Evolutionary conservation across 2,113 vertebrate species (phyloP).

Genomic region (Ammospiza caudacuta): DNA sequence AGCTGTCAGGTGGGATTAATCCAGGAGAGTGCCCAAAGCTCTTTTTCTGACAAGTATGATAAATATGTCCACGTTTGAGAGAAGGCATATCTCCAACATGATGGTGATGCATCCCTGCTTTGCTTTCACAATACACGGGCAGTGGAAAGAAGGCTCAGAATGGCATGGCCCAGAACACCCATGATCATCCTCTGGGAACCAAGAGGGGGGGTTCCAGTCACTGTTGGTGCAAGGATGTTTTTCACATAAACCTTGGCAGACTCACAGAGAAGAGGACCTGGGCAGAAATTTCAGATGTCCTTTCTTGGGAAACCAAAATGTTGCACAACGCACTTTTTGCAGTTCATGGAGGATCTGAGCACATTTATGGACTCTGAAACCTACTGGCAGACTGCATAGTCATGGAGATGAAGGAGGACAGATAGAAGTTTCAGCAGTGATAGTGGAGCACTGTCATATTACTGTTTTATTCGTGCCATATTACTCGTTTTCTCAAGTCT

Average conservation of each 20-base stretch:
- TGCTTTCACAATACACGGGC: background rate
- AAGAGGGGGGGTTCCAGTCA: background rate
- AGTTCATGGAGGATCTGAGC: background rate
- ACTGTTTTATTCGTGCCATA: background rate
- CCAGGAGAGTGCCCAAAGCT: background rate
- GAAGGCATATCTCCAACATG: fast-evolving
- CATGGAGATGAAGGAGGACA: background rate
- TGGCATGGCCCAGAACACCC: background rate
- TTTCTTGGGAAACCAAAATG: background rate
- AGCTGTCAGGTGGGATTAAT: background rate
- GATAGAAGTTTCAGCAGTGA: background rate
- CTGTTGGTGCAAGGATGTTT: background rate
- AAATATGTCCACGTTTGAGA: background rate
- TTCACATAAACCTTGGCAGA: background rate
- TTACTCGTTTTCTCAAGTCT: background rate
- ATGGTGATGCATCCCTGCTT: background rate
- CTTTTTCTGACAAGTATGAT: background rate
- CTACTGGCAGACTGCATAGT: background rate
- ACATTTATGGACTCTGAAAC: background rate
- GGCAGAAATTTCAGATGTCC: background rate
- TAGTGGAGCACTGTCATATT: background rate
- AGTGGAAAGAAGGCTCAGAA: background rate
- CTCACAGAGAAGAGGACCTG: background rate
- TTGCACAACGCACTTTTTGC: fast-evolving
- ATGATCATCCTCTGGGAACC: background rate